Evolutionary conservation across 2,113 vertebrate species (phyloP), one percentile per base, ranked within the genome.

Genomic region (Ptyas mucosa): DNA sequence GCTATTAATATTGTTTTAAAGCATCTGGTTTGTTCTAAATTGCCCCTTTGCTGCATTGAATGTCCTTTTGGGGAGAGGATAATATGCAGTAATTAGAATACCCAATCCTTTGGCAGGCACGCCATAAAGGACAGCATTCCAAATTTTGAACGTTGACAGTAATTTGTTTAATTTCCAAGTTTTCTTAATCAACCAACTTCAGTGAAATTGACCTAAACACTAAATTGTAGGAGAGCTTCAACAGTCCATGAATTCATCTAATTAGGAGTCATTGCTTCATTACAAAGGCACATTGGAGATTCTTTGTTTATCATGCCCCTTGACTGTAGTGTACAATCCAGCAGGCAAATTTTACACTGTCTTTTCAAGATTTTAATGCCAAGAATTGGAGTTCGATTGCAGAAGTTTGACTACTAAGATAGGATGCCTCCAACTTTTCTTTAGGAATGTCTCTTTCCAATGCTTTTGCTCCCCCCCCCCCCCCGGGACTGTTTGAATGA

Each of bases 1-100:
- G 92, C 94, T 86, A 94, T 96, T 64, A 92, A 94, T 95, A 46
- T 18, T 93, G 39, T 94, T 39, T 95, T 93, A 94, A 94, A 95
- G 90, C 94, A 91, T 20, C 34, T 61, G 52, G 51, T 61, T 93
- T 95, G 87, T 53, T 92, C 39, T 90, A 87, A 94, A 75, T 95
- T 91, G 15, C 58, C 54, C 87, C 57, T 93, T 95, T 92, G 12
- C 93, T 95, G 61, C 92, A 91, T 0, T 92, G 81, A 93, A 94
- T 95, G 93, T 93, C 61, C 81, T 95, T 90, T 93, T 95, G 86
- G 91, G 54, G 94, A 91, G 93, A 14, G 91, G 91, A 94, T 49
- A 85, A 61, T 91, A 29, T 93, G 92, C 21, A 21, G 23, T 94
- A 24, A 3, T 91, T 94, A 91, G 89, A 94, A 93, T 95, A 89